Base-by-base conservation (phyloP, 2,888 invertebrate genomes). In the Ectobius pallidus region DNA sequence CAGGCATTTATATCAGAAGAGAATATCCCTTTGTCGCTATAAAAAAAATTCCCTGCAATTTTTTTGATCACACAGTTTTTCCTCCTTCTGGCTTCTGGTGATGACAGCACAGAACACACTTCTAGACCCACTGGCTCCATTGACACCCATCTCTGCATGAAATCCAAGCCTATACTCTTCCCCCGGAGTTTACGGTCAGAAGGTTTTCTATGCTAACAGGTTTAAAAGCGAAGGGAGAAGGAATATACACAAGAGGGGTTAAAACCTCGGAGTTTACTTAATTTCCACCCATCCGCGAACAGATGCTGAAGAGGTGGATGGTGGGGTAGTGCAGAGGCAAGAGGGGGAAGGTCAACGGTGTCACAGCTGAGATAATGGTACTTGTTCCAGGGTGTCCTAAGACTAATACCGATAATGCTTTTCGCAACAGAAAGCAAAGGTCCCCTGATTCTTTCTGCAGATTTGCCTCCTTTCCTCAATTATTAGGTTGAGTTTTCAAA, bases 241-340 rank as follows among this genome's bases (percentile, higher is more conserved):
- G 46, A 25, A 16, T 6, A 25, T 14, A 25, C n/a, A n/a, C n/a
- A n/a, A n/a, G 55, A 30, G 42, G 16, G 42, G 42, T 18, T 27
- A 42, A 14, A 44, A 22, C 18, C 46, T 25, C 52, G 22, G 67
- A 71, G 73, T 74, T 74, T 74, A 74, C 73, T 74, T 74, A 74
- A 74, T 74, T 68, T 73, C 61, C 68, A 39, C 18, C 61, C 44
- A 46, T 61, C 61, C 61, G 61, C 52, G 70, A 58, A 67, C 67
- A 70, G 73, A 73, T 68, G 73, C 73, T 44, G 52, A 52, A 9
- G 61, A 14, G 34, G 32, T 52, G 55, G 49, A 27, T 25, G 69
- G 42, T 22, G 65, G 44, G n/a, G n/a, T n/a, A n/a, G n/a, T n/a
- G n/a, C n/a, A n/a, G n/a, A n/a, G n/a, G n/a, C n/a, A n/a, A n/a